These are phyloP conservation scores for Microplitis mediator DNA, from an alignment of 1,140 invertebrate genomes.

Conservation along the genomic window DNA sequence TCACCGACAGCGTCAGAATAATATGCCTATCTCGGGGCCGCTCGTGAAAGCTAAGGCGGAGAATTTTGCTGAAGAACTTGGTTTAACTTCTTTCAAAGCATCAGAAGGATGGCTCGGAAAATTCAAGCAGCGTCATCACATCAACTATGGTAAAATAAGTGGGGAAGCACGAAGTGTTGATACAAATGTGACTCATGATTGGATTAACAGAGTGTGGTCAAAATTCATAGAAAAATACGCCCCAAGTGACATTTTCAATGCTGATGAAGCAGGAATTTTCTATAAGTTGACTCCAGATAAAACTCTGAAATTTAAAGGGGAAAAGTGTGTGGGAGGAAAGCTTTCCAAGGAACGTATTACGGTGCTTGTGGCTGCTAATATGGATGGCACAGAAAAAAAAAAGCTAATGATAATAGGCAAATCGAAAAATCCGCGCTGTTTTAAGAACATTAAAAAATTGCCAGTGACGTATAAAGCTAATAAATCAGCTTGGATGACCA, in stretches of 20 bases:
- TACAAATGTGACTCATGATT: too few relatives aligned
- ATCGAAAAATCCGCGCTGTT: not conserved
- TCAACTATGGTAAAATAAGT: too few relatives aligned
- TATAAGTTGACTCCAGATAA: too few relatives aligned
- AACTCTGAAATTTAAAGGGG: too few relatives aligned
- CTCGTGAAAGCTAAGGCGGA: constrained; percentile 34
- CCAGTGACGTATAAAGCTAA: not conserved
- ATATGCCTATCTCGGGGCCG: constrained; percentile 22
- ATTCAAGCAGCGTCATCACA: too few relatives aligned
- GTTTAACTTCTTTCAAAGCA: constrained; percentile 28
- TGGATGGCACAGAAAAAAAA: constrained; percentile 4
- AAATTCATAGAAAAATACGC: too few relatives aligned
- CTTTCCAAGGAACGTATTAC: not conserved
- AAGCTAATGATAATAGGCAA: not conserved
- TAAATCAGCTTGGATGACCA: not conserved
- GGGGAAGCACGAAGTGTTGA: too few relatives aligned
- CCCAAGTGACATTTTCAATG: too few relatives aligned
- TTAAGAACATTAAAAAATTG: not conserved
- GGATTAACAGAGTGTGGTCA: too few relatives aligned
- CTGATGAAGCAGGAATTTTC: too few relatives aligned
- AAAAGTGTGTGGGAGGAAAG: not conserved
- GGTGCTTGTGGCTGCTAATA: not conserved
- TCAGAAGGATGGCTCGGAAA: not conserved
- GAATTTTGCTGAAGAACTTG: constrained; percentile 27
- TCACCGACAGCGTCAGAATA: constrained; percentile 20